phyloP scores from a whole-genome alignment of 2,797 vertebrate species.

The Sparus aurata region DNA sequence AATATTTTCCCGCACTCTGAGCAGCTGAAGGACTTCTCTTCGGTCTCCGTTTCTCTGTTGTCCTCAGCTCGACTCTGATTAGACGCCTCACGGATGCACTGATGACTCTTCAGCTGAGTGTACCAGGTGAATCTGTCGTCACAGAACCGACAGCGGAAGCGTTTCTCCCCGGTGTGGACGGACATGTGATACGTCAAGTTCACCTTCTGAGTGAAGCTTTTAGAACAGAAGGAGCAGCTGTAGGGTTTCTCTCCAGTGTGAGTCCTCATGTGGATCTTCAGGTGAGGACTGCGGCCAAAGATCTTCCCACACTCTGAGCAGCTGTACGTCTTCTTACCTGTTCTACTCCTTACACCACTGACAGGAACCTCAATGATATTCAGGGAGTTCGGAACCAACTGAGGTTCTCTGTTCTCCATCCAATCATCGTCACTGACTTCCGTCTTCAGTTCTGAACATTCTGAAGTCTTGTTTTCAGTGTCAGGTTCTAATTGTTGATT shows the following conservation, averaged over 20 bases:
- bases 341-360: accelerated
- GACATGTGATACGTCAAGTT: constrained; percentile 37
- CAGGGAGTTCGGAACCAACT: neutral
- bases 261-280: constrained; percentile 30
- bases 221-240: constrained; percentile 11
- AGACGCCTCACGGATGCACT: neutral
- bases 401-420: neutral
- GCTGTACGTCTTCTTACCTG: neutral
- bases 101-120: constrained; percentile 25
- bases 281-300: constrained; percentile 35
- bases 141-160: constrained; percentile 13
- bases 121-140: constrained; percentile 15
- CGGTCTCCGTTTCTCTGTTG: neutral
- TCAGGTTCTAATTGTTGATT: neutral
- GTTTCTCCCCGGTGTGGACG: constrained; percentile 36
- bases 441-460: neutral
- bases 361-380: constrained; percentile 7
- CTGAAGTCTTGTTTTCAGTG: neutral
- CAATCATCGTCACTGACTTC: neutral
- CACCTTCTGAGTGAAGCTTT: constrained; percentile 23
- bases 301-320: constrained; percentile 31
- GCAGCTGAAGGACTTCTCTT: constrained; percentile 21
- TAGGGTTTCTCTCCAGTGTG: constrained; percentile 37
- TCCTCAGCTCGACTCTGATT: neutral
- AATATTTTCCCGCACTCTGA: constrained; percentile 33